Evolutionary conservation across 1,140 invertebrate genomes (phyloP).

Genomic region (Calycopis cecrops): DNA sequence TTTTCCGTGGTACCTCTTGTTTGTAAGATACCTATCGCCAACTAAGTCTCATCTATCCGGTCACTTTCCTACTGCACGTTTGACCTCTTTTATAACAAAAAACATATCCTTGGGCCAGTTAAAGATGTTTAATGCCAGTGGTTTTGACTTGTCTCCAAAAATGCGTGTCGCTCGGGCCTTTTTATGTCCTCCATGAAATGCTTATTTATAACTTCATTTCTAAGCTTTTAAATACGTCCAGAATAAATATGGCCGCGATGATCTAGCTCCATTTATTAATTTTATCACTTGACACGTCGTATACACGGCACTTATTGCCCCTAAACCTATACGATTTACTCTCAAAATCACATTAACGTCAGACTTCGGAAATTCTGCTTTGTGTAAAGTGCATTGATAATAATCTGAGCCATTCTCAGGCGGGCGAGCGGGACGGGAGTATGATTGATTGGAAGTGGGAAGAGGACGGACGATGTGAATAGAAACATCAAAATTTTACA

Average conservation of each 20-base stretch:
- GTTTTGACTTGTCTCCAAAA: too few relatives aligned
- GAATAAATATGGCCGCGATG: conserved; percentile 28
- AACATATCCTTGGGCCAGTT: too few relatives aligned
- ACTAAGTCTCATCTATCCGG: too few relatives aligned
- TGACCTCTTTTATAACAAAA: too few relatives aligned
- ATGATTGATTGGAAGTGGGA: conserved; percentile 23
- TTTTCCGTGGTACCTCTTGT: too few relatives aligned
- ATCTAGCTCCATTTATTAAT: conserved; percentile 62
- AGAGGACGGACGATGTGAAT: conserved; percentile 45
- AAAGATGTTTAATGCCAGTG: too few relatives aligned
- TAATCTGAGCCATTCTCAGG: conserved; percentile 63
- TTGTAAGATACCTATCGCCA: too few relatives aligned
- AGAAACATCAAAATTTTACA: conserved; percentile 75
- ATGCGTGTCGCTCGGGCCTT: too few relatives aligned
- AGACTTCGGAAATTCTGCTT: conserved; percentile 67
- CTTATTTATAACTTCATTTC: background rate
- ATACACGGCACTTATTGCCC: conserved; percentile 53
- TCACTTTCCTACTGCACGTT: too few relatives aligned
- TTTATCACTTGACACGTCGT: conserved; percentile 68
- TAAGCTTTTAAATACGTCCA: background rate
- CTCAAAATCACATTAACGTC: conserved; percentile 72
- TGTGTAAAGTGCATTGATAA: conserved; percentile 74
- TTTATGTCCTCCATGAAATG: too few relatives aligned
- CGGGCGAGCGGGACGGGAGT: conserved; percentile 34
- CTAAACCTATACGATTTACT: conserved; percentile 70